A percentile compares a stretch with the other conserved stretches of the same genome.
These are phyloP conservation scores for Micrasema minimum DNA, from an alignment of 1,140 invertebrate species.

Conservation along the genomic window DNA sequence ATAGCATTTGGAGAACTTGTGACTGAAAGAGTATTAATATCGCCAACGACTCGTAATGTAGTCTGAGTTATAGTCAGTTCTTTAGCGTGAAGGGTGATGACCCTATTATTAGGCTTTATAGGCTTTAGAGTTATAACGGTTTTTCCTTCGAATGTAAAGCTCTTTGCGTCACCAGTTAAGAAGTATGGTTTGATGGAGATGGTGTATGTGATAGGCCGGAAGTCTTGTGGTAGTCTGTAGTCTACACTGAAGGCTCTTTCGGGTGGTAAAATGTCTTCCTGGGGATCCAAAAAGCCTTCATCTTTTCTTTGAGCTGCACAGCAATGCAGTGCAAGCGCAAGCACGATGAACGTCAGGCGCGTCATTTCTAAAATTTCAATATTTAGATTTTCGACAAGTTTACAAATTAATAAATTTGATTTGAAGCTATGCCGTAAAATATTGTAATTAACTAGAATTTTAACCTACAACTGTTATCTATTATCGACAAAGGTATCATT, in stretches of 20 bases:
- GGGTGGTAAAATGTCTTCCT: neutral
- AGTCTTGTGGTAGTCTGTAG: constrained; percentile 24
- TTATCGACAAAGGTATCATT: no score
- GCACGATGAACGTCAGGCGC: neutral
- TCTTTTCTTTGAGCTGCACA: neutral
- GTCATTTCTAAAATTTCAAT: neutral
- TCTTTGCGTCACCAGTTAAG: neutral
- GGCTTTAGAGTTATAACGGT: constrained; percentile 51
- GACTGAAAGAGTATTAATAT: neutral
- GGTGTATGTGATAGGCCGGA: neutral
- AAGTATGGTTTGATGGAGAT: constrained; percentile 27
- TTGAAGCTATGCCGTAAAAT: no score
- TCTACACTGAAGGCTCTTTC: neutral
- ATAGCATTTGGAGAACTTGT: neutral
- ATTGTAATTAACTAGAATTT: no score
- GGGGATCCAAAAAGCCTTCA: neutral
- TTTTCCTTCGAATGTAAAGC: constrained; percentile 34
- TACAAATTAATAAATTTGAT: no score
- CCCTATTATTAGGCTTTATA: neutral
- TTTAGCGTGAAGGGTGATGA: constrained; percentile 4
- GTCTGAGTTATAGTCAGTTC: neutral
- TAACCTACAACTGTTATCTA: no score
- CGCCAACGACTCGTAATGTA: neutral
- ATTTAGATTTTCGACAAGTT: no score
- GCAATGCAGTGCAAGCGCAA: neutral